Evolutionary conservation across 2,797 vertebrate genomes (phyloP), one percentile per base, ranked within the genome.

Genomic region (Zalophus californianus): DNA sequence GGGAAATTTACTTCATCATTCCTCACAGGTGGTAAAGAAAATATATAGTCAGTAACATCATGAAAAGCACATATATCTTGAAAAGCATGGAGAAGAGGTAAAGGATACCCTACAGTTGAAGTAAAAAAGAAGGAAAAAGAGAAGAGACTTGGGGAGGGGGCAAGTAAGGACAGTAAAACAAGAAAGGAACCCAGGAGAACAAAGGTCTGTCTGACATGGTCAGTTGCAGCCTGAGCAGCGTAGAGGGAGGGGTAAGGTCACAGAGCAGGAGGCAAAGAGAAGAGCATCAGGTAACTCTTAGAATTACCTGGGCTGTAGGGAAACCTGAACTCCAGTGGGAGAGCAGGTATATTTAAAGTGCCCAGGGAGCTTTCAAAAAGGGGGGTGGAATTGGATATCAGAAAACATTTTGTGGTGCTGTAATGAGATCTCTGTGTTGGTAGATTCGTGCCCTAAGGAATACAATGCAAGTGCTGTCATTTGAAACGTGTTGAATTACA

Each of bases 371-470:
- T 93, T 86, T 80, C 44, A 85, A 88, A 92, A 86, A 54, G 56
- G 29, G 86, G 5, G 38, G n/a, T 88, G 93, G 66, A 96, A 97
- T 52, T 96, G 52, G 95, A 96, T 98, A 96, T 86, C 90, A 96
- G 95, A 82, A 97, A 97, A 87, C 95, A 96, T 95, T 97, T 88
- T 88, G 66, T 89, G 90, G 85, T 94, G 85, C 87, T 93, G 97
- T 97, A 97, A 98, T 78, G 58, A 96, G 96, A 98, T 97, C 96
- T 96, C 48, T 6, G 54, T 73, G 85, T 38, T 62, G 44, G 70
- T 96, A 64, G 62, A 95, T 90, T 92, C 78, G 5, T 96, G 92
- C 88, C 92, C 90, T 35, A 20, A 94, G 73, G 95, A 93, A 94
- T 75, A 96, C 95, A 97, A 73, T 94, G 72, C 68, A 94, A 66